These are phyloP conservation scores for Agrypnus murinus DNA, from an alignment of 2,888 invertebrate genomes.

Conservation along the genomic window DNA sequence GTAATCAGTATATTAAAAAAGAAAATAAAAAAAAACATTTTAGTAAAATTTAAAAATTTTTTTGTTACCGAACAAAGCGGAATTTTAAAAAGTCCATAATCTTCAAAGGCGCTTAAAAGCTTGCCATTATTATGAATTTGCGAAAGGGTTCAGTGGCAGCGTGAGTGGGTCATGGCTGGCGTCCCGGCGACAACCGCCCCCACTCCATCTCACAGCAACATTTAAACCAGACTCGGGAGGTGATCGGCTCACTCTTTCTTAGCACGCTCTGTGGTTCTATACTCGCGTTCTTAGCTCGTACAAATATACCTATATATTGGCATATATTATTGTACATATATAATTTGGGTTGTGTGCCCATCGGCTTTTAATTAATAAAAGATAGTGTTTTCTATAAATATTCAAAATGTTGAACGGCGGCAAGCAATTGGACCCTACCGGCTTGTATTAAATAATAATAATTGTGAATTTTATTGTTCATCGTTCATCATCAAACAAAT, in stretches of 20 bases:
- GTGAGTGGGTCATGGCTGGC: conserved; percentile 71
- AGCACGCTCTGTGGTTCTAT: conserved; percentile 55
- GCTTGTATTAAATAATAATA: conserved; percentile 64
- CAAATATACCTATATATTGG: too few relatives aligned
- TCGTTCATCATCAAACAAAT: conserved; percentile 27
- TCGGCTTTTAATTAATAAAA: conserved; percentile 67
- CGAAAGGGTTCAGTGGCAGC: conserved; percentile 68
- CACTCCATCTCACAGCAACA: conserved; percentile 62
- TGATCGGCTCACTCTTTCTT: conserved; percentile 64
- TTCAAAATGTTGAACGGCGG: conserved; percentile 68
- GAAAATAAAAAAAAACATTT: too few relatives aligned
- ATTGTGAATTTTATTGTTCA: conserved; percentile 38
- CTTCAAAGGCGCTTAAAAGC: conserved; percentile 31
- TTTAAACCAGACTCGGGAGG: conserved; percentile 64
- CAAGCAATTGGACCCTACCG: conserved; percentile 69
- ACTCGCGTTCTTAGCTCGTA: conserved; percentile 46
- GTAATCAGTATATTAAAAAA: too few relatives aligned
- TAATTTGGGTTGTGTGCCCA: conserved; percentile 68
- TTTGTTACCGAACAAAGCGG: not conserved
- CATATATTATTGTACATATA: too few relatives aligned
- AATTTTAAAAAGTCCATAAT: not conserved
- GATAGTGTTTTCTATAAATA: conserved; percentile 34
- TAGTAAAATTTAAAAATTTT: not conserved
- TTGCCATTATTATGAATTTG: conserved; percentile 50
- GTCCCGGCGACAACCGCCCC: conserved; percentile 66